Evolutionary conservation across 37 sponge, comb jelly and placozoan genomes (phyloP).

Genomic region (Corticium candelabrum): DNA sequence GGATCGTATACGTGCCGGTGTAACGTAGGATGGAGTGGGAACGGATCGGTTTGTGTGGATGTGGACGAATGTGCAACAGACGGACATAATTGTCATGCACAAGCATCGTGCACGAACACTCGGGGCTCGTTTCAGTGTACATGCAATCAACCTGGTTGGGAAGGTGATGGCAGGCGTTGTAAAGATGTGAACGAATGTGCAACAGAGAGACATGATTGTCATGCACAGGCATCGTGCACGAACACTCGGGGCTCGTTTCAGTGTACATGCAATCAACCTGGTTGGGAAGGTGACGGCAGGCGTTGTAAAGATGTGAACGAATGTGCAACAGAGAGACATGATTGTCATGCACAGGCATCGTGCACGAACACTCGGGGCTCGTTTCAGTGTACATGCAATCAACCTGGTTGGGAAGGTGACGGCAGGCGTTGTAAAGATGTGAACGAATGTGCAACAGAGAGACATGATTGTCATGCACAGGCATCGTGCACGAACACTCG

Average conservation of each 20-base stretch:
- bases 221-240: too few relatives aligned
- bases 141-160: too few relatives aligned
- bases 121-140: too few relatives aligned
- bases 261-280: neutral
- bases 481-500: neutral
- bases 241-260: conserved; percentile 5
- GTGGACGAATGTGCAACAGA: too few relatives aligned
- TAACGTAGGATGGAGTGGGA: too few relatives aligned
- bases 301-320: neutral
- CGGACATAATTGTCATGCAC: too few relatives aligned
- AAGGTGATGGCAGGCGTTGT: too few relatives aligned
- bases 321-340: neutral
- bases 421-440: neutral
- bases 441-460: neutral
- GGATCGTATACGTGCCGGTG: too few relatives aligned
- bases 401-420: neutral
- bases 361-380: neutral
- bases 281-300: neutral
- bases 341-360: neutral
- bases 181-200: too few relatives aligned
- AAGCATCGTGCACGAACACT: too few relatives aligned
- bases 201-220: too few relatives aligned
- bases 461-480: neutral
- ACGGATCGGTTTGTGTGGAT: too few relatives aligned
- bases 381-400: neutral